Evolutionary conservation across 2,113 vertebrate genomes (phyloP).

Genomic region (human (Homo sapiens)): DNA sequence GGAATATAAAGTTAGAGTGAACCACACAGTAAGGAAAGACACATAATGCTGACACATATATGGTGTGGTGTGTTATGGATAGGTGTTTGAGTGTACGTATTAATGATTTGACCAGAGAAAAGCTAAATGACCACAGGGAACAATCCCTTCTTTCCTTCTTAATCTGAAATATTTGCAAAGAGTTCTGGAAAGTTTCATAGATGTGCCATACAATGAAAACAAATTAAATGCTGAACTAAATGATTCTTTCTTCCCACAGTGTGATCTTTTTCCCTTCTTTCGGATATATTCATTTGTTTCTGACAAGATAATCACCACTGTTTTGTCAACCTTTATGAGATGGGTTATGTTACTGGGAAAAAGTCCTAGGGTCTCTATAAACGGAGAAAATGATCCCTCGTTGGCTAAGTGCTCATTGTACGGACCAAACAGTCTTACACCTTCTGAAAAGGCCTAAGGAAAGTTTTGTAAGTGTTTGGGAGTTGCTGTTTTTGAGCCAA

Average conservation of each 20-base stretch:
- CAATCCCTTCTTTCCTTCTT: background rate
- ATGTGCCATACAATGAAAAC: background rate
- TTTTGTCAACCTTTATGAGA: slow-evolving; percentile 8
- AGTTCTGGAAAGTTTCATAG: slow-evolving; percentile 25
- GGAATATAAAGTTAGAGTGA: background rate
- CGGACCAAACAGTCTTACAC: background rate
- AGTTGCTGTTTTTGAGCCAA: slow-evolving; percentile 15
- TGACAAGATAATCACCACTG: slow-evolving; percentile 8
- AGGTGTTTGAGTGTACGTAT: background rate
- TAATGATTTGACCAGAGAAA: background rate
- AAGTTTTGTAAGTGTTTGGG: slow-evolving; percentile 56
- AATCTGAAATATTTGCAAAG: background rate
- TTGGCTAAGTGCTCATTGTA: slow-evolving; percentile 24
- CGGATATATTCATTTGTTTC: background rate
- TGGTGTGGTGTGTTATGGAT: background rate
- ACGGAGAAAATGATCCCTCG: background rate
- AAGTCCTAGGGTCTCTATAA: background rate
- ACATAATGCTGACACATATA: background rate
- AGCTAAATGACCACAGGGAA: background rate
- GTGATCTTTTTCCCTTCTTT: background rate
- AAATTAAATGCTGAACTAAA: background rate
- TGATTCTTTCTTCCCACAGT: background rate
- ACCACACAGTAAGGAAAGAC: background rate
- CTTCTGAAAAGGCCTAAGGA: slow-evolving; percentile 29
- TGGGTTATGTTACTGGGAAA: background rate